Evolutionary conservation across 2,113 vertebrate species (phyloP), one percentile per base, ranked within the genome.

Genomic region (Mellivora capensis): DNA sequence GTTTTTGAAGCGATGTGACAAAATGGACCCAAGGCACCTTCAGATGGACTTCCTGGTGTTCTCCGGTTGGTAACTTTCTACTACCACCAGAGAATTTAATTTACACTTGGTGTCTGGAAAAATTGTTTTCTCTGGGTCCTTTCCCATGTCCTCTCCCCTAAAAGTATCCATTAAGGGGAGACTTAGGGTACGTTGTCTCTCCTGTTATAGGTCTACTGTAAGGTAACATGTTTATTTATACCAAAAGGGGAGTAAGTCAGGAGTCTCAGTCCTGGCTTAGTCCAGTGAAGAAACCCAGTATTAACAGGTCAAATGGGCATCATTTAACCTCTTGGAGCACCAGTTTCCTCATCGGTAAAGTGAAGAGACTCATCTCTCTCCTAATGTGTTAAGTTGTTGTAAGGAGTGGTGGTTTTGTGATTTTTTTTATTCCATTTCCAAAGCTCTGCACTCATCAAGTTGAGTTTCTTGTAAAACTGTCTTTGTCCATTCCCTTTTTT

Each of bases 1-100:
- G n/a, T 80, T 95, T 97, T 96, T 95, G 87, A 97, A 90, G 61
- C 34, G 5, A 34, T 42, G 82, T 90, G 91, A 82, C 85, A 90
- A 87, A 95, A 95, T 3, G 87, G 76, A 81, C 87, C 62, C 37
- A 10, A 71, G 47, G 21, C 69, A 34, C 59, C 49, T 42, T 49
- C 31, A 9, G 29, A 76, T 18, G 52, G 79, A 52, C 12, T 77
- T 91, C 77, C 61, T 49, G 42, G 42, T 81, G 4, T 61, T 84
- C 87, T 64, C 25, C 13, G 69, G 10, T 57, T 47, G 87, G 71
- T 47, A 21, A 62, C 11, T 44, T 44, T 85, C 20, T 71, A 9
- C 29, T 44, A 25, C 25, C 1, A 1, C 20, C 57, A 67, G 31
- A 90, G 64, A 31, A 9, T 23, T 42, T 27, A 12, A 64, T 44